Evolutionary conservation across 2,888 invertebrate genomes (phyloP), one percentile per base, ranked within the genome.

Genomic region (Hedya salicella): DNA sequence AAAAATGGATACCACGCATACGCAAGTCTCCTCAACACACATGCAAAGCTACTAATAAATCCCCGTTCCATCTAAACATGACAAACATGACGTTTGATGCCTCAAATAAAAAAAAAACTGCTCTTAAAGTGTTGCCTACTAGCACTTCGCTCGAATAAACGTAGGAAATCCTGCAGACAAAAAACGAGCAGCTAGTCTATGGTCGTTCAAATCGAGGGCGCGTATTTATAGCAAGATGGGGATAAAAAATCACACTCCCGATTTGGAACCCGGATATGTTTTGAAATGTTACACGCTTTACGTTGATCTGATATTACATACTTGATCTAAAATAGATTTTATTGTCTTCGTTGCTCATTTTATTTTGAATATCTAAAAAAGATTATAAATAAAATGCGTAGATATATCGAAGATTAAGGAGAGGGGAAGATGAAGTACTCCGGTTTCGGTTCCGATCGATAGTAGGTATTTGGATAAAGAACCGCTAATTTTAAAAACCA

Each of bases 241-340:
- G 71, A 71, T 70, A 73, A 74, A 72, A 72, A 71, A 70, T 69
- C 71, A 73, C 72, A 68, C 68, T 68, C 69, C 70, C 65, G 67
- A 67, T 73, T 70, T 71, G 64, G 71, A 70, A 69, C 68, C 72
- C 69, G 73, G 73, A 71, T 69, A 65, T 61, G 57, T 56, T 68
- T 57, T 54, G 16, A 36, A 32, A 67, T 30, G 66, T 49, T 66
- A 39, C 36, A 48, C 40, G 32, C 32, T 42, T 39, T 44, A 36
- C 32, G 21, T 2, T 19, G 17, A n/a, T 17, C 59, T 56, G 30
- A 32, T 40, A 21, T 16, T 17, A 36, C 25, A 6, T 40, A 25
- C 9, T 40, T 16, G 2, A 11, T 17, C 30, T 6, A 32, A 44
- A 44, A 44, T 56, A 56, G 56, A 56, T 56, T 42, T 16, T 32